Conservation (phyloP, 2,113 vertebrate species). For the Pterophyllum scalare region DNA sequence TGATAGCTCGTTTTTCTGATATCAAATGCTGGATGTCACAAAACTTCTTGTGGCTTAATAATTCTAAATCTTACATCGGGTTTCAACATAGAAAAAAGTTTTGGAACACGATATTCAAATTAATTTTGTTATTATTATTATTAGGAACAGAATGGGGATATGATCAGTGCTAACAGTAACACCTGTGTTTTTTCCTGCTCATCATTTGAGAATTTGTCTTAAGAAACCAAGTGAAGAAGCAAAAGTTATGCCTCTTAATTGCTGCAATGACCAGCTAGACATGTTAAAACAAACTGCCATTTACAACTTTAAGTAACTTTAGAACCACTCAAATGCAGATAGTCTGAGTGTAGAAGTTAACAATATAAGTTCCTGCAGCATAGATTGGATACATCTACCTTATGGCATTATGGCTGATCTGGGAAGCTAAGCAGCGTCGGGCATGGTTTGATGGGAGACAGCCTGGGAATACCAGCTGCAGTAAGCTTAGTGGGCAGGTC, state of each 20-base stretch:
- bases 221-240: no score
- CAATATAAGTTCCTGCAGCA: background rate
- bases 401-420: background rate
- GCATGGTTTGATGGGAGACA: background rate
- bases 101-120: background rate
- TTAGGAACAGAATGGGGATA: background rate
- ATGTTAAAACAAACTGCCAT: background rate
- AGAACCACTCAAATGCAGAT: background rate
- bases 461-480: background rate
- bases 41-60: no score
- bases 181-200: background rate
- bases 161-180: background rate
- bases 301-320: background rate
- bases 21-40: no score
- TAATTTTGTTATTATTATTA: background rate
- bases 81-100: background rate
- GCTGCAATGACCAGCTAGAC: background rate
- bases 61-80: no score
- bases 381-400: background rate
- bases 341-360: background rate
- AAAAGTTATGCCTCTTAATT: background rate
- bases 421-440: background rate
- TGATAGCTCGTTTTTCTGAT: no score
- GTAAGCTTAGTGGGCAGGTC: background rate
- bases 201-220: background rate